phyloP scores from a whole-genome alignment of 1,140 invertebrate genomes.

The Neelides sp. region DNA sequence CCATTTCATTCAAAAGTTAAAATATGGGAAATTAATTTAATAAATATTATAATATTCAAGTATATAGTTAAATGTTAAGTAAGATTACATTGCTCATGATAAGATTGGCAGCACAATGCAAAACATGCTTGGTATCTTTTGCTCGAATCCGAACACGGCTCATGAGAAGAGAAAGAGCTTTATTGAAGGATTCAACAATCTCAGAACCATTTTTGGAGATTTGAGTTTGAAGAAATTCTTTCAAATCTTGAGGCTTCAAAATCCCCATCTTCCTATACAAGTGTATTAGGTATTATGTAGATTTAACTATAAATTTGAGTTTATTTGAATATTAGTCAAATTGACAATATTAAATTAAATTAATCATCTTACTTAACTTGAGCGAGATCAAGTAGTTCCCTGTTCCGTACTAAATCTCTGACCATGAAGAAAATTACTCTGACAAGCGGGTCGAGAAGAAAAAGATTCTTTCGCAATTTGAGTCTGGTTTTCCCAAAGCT shows the following conservation, averaged over 20 bases:
- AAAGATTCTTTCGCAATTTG: conserved; percentile 3
- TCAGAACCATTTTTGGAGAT: conserved; percentile 20
- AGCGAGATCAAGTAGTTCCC: conserved; percentile 14
- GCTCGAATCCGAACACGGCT: background rate
- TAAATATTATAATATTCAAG: background rate
- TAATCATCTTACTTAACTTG: conserved; percentile 6
- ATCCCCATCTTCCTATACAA: conserved; percentile 10
- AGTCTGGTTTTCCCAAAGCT: conserved; percentile 2
- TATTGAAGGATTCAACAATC: conserved; percentile 18
- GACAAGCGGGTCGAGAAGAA: conserved; percentile 19
- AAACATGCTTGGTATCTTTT: conserved; percentile 3
- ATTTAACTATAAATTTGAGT: no score
- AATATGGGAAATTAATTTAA: background rate
- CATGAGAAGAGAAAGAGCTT: conserved; percentile 6
- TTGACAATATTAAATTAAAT: background rate
- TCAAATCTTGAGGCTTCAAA: conserved; percentile 22
- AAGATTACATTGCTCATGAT: conserved; percentile 23
- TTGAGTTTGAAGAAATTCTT: conserved; percentile 19
- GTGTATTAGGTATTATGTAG: background rate
- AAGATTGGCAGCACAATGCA: conserved; percentile 21
- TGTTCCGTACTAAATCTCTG: conserved; percentile 12
- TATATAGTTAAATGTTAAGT: background rate
- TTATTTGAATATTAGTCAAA: background rate
- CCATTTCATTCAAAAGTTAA: background rate
- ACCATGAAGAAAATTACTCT: conserved; percentile 20